Base-by-base conservation (phyloP, 2,113 vertebrate species). In the Morphnarchus princeps region DNA sequence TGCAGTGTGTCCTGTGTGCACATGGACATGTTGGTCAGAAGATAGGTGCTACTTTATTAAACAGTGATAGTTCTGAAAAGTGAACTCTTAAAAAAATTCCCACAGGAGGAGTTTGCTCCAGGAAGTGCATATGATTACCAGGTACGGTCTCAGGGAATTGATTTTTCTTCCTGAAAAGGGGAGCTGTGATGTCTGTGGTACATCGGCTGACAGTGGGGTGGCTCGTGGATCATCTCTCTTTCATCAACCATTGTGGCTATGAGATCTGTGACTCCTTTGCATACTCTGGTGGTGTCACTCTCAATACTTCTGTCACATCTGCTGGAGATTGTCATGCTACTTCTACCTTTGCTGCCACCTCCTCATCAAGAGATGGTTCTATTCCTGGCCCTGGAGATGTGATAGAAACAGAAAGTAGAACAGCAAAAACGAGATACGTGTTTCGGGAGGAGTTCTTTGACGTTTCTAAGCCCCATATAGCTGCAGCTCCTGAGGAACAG, bases 211-310 rank as follows among this genome's bases (percentile, higher is more conserved):
- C 89, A 1, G 71, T 17, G 0, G 99, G 99, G 13, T 99, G 99
- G 98, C 96, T 99, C 6, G 17, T 99, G 94, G 98, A 99, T 91
- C 96, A 99, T 11, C 96, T 98, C 36, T 95, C 98, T 9, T 98
- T 98, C n/a, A 97, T 99, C 62, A 98, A 99, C 79, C 97, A 94
- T 58, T 95, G 97, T 52, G 97, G 96, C 74, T 98, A 98, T 66
- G 91, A 97, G 45, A 22, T 97, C 85, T 66, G 74, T 32, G 88
- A 83, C n/a, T 78, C 89, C 38, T 54, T 9, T 69, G 70, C 28
- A 0, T 16, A 19, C 25, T 45, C 42, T 43, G 26, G 6, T 52
- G 72, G 29, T 57, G 82, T 32, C 32, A 4, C 74, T 85, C 6
- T 8, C 26, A 2, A 2, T 55, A 11, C 49, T 85, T 81, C 83